Evolutionary conservation across 2,888 invertebrate genomes (phyloP).

Genomic region (Plagiodera versicolora): DNA sequence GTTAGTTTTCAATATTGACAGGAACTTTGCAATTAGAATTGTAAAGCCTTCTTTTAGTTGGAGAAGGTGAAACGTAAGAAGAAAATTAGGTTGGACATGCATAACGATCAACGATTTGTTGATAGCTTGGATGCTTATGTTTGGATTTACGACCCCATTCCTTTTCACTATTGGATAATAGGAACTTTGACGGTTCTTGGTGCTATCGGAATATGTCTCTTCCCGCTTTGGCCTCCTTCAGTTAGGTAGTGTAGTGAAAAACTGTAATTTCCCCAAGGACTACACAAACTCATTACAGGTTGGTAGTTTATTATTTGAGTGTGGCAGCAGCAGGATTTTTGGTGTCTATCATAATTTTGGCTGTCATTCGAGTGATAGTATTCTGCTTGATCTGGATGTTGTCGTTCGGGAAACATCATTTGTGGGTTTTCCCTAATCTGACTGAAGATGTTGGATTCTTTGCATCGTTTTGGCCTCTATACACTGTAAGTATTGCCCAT

Average conservation of each 20-base stretch:
- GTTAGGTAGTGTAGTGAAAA: constrained; percentile 62
- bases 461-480: constrained; percentile 95
- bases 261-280: too few species aligned
- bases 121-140: constrained; percentile 96
- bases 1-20: constrained; percentile 7
- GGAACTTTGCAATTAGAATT: not conserved
- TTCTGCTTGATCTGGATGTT: constrained; percentile 90
- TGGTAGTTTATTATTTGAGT: constrained; percentile 96
- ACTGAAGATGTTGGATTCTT: constrained; percentile 99
- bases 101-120: constrained; percentile 89
- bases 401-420: constrained; percentile 86
- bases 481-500: constrained; percentile 33
- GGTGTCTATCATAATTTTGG: constrained; percentile 88
- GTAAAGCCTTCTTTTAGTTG: constrained; percentile 31
- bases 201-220: constrained; percentile 93
- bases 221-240: constrained; percentile 98
- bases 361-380: constrained; percentile 84
- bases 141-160: constrained; percentile 97
- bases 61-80: constrained; percentile 75
- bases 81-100: constrained; percentile 96
- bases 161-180: constrained; percentile 90
- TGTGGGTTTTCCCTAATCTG: constrained; percentile 98
- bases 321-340: constrained; percentile 94
- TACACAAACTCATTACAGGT: constrained; percentile 56
- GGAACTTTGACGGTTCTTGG: constrained; percentile 89